phyloP scores from a whole-genome alignment of 2,797 vertebrate species.

The Otus scops region DNA sequence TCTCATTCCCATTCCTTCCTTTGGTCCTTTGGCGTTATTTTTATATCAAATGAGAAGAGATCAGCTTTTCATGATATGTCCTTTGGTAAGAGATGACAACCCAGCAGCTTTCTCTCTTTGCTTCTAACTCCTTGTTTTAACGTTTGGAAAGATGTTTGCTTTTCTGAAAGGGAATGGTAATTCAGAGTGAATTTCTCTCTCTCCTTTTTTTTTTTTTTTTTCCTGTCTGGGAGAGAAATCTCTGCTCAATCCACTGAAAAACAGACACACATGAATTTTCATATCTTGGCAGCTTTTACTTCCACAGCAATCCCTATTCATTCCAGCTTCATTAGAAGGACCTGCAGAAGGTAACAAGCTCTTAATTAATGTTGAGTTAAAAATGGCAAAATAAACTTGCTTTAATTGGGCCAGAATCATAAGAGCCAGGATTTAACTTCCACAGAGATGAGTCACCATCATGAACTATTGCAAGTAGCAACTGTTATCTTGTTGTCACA shows the following conservation, averaged over 20 bases:
- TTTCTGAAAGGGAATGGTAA: neutral
- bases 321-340: neutral
- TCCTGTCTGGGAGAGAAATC: neutral
- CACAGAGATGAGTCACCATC: neutral
- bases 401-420: neutral
- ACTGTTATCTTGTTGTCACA: neutral
- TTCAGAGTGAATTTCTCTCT: neutral
- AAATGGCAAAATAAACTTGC: neutral
- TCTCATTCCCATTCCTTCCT: neutral
- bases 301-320: neutral
- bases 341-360: neutral
- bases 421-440: neutral
- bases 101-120: neutral
- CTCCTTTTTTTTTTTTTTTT: neutral
- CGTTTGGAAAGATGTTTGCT: neutral
- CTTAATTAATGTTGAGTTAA: neutral
- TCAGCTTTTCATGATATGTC: neutral
- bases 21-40: neutral
- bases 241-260: neutral
- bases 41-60: neutral
- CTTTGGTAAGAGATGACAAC: neutral
- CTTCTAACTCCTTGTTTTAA: neutral
- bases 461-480: neutral
- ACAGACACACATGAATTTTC: neutral
- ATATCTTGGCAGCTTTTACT: neutral